Conservation (phyloP, 2,888 invertebrate genomes). For the Ctenicera cuprea region DNA sequence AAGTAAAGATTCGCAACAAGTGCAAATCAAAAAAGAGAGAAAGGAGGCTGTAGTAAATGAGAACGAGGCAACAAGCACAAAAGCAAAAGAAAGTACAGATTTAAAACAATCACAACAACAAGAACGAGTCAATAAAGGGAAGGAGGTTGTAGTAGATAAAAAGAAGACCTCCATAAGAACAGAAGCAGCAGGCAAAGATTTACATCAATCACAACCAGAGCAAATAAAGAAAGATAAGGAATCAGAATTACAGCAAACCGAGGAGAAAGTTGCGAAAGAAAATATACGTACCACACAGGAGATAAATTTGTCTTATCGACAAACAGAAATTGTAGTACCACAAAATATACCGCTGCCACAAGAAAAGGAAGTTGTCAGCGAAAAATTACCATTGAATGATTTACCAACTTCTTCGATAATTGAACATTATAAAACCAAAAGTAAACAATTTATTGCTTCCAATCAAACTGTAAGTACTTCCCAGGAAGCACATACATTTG, state of each 20-base stretch:
- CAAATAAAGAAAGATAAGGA: neutral
- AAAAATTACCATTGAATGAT: neutral
- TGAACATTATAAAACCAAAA: constrained; percentile 30
- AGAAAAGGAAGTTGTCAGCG: neutral
- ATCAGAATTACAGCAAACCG: neutral
- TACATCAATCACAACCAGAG: neutral
- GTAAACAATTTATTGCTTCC: neutral
- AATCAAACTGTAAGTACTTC: neutral
- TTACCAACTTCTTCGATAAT: constrained; percentile 28
- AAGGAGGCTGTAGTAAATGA: neutral
- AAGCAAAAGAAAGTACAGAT: neutral
- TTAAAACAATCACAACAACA: neutral
- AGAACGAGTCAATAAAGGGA: neutral
- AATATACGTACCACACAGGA: neutral
- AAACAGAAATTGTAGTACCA: neutral
- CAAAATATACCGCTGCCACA: too few relatives aligned
- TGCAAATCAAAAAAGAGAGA: neutral
- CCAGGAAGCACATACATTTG: neutral
- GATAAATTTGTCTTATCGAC: neutral
- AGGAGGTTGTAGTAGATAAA: too few relatives aligned
- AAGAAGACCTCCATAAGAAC: too few relatives aligned
- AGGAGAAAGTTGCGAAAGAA: neutral
- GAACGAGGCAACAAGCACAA: neutral
- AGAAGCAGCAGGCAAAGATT: too few relatives aligned
- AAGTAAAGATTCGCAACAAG: too few relatives aligned